phyloP scores from a whole-genome alignment of 2,113 vertebrate species.

The Microcebus ravelobensis region DNA sequence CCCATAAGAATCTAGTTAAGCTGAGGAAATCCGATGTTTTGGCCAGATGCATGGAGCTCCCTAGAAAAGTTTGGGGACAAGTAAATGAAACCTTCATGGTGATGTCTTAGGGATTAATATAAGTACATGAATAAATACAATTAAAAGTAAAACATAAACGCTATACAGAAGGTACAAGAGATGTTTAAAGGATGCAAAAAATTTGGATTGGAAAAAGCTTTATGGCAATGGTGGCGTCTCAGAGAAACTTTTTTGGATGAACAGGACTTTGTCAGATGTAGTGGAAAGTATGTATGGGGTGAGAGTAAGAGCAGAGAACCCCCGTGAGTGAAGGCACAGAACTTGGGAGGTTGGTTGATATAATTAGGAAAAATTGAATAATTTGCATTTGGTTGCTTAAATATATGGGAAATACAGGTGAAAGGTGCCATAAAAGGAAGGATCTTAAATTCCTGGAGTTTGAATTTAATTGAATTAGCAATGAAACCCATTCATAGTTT shows the following conservation, averaged over 20 bases:
- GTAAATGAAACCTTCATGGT: not conserved
- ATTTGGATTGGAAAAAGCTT: not conserved
- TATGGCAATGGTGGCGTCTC: not conserved
- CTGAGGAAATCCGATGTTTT: not conserved
- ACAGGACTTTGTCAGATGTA: not conserved
- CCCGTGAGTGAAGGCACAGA: not conserved
- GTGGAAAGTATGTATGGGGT: not conserved
- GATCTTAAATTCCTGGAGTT: not conserved
- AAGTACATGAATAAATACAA: not conserved
- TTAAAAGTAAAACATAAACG: not conserved
- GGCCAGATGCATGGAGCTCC: not conserved
- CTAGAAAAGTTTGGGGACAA: not conserved
- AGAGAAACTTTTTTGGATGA: not conserved
- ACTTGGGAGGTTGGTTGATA: not conserved
- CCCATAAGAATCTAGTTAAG: not conserved
- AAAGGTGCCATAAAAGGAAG: not conserved
- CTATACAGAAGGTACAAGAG: not conserved
- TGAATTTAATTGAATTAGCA: not conserved
- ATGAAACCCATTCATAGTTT: not conserved
- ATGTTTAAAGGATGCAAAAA: not conserved
- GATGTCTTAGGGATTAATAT: not conserved
- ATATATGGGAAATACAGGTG: not conserved
- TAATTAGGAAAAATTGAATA: not conserved
- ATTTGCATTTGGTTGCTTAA: not conserved
- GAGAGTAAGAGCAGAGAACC: not conserved